Conservation (phyloP, 2,888 invertebrate species). For the Nomada ferruginata region DNA sequence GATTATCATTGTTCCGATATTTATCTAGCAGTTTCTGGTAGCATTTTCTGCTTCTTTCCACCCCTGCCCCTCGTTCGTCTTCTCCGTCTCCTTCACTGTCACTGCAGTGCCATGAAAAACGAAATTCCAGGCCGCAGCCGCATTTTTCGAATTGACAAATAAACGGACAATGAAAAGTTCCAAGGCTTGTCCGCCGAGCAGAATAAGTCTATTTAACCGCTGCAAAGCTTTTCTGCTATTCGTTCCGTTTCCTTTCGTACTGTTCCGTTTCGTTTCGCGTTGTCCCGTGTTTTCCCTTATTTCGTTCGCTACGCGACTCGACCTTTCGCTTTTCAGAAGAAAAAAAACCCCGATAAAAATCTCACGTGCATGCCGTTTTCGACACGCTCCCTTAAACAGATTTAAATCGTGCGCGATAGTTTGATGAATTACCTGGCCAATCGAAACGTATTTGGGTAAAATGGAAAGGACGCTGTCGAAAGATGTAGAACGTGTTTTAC, state of each 20-base stretch:
- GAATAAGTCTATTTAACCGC: slow-evolving; percentile 71
- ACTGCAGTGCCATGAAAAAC: slow-evolving; percentile 53
- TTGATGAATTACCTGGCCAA: background rate
- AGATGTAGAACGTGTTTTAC: background rate
- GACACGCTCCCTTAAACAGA: slow-evolving; percentile 44
- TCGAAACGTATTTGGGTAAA: background rate
- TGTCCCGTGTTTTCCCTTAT: background rate
- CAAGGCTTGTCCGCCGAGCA: slow-evolving; percentile 48
- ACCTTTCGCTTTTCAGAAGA: background rate
- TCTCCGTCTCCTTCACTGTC: slow-evolving; percentile 42
- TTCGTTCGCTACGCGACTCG: slow-evolving; percentile 8
- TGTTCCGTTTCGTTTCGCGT: background rate
- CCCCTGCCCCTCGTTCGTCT: background rate
- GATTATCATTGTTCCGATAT: slow-evolving; percentile 80
- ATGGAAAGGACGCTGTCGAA: background rate
- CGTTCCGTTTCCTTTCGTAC: slow-evolving; percentile 6
- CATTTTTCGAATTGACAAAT: slow-evolving; percentile 70
- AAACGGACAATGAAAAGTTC: slow-evolving; percentile 68
- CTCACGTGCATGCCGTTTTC: slow-evolving; percentile 19
- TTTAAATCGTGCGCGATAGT: slow-evolving; percentile 20
- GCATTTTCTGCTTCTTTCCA: slow-evolving; percentile 19
- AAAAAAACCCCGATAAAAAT: slow-evolving; percentile 29
- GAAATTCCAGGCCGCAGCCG: slow-evolving; percentile 52
- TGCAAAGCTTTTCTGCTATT: slow-evolving; percentile 52
- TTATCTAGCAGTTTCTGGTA: slow-evolving; percentile 76